phyloP scores from a whole-genome alignment of 2,797 vertebrate species.

The Simalia tracyae region DNA sequence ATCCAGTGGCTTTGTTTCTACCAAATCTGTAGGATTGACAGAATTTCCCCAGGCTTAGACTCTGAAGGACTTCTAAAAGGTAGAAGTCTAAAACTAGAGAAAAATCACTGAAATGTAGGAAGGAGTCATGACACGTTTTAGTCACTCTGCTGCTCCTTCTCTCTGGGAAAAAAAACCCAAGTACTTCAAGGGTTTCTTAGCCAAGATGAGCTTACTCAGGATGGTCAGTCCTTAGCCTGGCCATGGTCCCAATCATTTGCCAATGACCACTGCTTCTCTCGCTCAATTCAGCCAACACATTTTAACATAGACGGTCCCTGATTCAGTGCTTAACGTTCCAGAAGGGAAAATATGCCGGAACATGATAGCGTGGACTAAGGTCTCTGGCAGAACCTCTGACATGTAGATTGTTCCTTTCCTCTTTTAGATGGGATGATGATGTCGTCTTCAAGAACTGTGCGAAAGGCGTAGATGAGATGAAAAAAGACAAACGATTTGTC shows the following conservation, averaged over 20 bases:
- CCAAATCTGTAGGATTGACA: background rate
- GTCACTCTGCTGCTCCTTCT: background rate
- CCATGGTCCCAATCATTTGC: background rate
- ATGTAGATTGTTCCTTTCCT: fast-evolving
- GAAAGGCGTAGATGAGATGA: constrained; percentile 93
- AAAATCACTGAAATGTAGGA: background rate
- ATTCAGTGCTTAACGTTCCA: background rate
- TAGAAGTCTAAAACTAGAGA: background rate
- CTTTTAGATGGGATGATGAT: constrained; percentile 94
- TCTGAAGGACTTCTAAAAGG: background rate
- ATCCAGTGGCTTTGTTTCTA: background rate
- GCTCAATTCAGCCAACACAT: too few relatives aligned
- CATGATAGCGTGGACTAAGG: background rate
- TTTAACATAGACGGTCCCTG: background rate
- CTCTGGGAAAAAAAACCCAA: too few relatives aligned
- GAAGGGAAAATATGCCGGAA: background rate
- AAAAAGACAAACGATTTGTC: constrained; percentile 95
- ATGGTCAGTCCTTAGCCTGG: too few relatives aligned
- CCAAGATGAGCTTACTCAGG: background rate
- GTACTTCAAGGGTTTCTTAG: background rate
- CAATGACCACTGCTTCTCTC: too few relatives aligned
- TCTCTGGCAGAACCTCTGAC: background rate
- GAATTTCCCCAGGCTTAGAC: background rate
- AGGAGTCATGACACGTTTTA: background rate
- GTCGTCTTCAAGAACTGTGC: constrained; percentile 97